Base-by-base conservation (phyloP, 2,888 invertebrate genomes). In the Melanostoma scalare region DNA sequence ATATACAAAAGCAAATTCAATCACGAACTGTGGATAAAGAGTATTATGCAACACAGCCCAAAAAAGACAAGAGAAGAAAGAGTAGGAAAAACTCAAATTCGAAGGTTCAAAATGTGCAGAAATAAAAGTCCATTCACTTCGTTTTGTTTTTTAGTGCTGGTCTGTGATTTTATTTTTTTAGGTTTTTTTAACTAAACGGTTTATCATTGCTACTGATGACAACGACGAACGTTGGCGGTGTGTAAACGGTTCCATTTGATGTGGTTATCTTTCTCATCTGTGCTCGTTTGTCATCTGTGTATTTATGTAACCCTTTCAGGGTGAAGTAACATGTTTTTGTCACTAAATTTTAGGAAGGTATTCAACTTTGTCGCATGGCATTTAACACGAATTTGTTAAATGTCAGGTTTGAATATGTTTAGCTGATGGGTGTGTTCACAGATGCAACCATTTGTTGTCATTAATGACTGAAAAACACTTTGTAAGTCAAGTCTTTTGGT, bases 211-310 rank as follows among this genome's bases (percentile, higher is more conserved):
- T 38, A 65, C 53, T 65, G 44, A 8, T 35, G 33, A 61, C 42
- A 10, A 36, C 36, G 42, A 6, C n/a, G 20, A 33, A 6, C n/a
- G 6, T 3, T 4, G 63, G 75, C 63, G 69, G 56, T 9, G 56
- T 65, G 61, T 56, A 56, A 71, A 69, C 35, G 38, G 80, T 81
- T 76, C 10, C 71, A 71, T 81, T 81, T 81, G 76, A 71, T 63
- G 75, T 75, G 52, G 65, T 75, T 76, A 76, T 68, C 58, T 65
- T 44, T 65, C 4, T 4, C 56, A 68, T 55, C 20, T 20, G 36
- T 33, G 9, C 58, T 6, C n/a, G 20, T 63, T 63, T 38, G 46
- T 10, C 33, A 9, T 5, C 2, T 48, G 8, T 63, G 33, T 48
- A 30, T 46, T 50, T 35, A 63, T 50, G 69, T 58, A 71, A 60